Base-by-base conservation (phyloP, 2,113 vertebrate genomes). In the Sinocyclocheilus maitianheensis region DNA sequence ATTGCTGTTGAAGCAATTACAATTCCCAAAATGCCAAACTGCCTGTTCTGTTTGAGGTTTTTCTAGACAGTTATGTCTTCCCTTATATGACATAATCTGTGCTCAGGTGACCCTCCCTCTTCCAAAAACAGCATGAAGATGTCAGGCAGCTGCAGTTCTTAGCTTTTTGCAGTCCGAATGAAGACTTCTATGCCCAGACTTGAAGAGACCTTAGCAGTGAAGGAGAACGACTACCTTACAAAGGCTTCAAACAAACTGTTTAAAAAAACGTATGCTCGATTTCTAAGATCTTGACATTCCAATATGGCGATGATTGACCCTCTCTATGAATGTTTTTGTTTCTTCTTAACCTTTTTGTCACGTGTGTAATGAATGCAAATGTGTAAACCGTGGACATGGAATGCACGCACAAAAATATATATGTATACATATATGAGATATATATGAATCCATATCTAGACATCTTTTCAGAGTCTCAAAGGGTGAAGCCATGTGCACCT, bases 211-310 rank as follows among this genome's bases (percentile, higher is more conserved):
- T n/a, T 77, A 3, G 87, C 69, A 58, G 80, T 20, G 43, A 67
- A 26, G 79, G 16, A 67, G 43, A 67, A 51, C 18, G 62, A 51
- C 62, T 80, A 24, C 30, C 37, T 62, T 74, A 69, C 62, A 67
- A 51, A 69, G n/a, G 62, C 26, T 83, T 53, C 5, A 71, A 40
- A 83, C 13, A 69, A 83, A 83, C 65, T 51, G 43, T 72, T 78
- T 37, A 34, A 83, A 53, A 40, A 81, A 24, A 37, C 83, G 87
- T 92, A 90, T 89, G 95, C 92, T 94, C 94, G 81, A 34, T 92
- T 94, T 91, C 87, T 94, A 91, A 93, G 94, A 92, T 96, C 94
- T 96, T 95, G 95, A 94, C 94, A 93, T 97, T 96, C 96, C 97
- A 96, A 87, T 94, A 90, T 84, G 88, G 87, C 95, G 96, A 95